Conservation (phyloP, 2,888 invertebrate species). For the Melanophora roralis region DNA sequence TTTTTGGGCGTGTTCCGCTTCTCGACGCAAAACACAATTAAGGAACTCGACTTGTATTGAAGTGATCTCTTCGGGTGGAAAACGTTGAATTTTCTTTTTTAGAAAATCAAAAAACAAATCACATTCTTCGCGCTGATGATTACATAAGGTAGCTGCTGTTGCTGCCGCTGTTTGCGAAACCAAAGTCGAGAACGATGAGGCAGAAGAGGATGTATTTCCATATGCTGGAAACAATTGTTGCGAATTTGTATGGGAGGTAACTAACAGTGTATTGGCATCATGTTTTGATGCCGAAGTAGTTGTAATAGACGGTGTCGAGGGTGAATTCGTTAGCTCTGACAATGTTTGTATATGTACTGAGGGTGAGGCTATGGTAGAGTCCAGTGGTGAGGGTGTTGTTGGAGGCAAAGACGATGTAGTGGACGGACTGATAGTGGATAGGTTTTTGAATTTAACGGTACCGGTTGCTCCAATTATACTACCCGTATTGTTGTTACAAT, state of each 20-base stretch:
- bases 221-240: constrained; percentile 31
- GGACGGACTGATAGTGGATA: constrained; percentile 68
- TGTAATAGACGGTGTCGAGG: constrained; percentile 24
- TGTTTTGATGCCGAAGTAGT: constrained; percentile 8
- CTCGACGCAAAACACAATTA: constrained; percentile 72
- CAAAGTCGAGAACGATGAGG: neutral
- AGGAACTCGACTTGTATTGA: constrained; percentile 74
- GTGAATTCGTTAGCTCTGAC: constrained; percentile 31
- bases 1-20: constrained; percentile 64
- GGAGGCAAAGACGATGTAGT: constrained; percentile 65
- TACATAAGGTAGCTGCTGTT: constrained; percentile 35
- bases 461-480: constrained; percentile 46
- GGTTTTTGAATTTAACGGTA: constrained; percentile 69
- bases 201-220: constrained; percentile 21
- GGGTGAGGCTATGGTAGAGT: constrained; percentile 40
- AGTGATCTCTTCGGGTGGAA: constrained; percentile 73
- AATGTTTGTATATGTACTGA: constrained; percentile 42
- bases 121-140: constrained; percentile 70
- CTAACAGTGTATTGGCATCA: constrained; percentile 35
- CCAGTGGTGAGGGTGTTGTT: constrained; percentile 62
- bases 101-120: constrained; percentile 75
- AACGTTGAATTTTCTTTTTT: constrained; percentile 74
- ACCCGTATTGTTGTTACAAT: constrained; percentile 41
- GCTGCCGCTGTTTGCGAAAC: no score
- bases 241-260: constrained; percentile 15